phyloP scores from a whole-genome alignment of 1,140 invertebrate species.

The Lanistes nyassanus region DNA sequence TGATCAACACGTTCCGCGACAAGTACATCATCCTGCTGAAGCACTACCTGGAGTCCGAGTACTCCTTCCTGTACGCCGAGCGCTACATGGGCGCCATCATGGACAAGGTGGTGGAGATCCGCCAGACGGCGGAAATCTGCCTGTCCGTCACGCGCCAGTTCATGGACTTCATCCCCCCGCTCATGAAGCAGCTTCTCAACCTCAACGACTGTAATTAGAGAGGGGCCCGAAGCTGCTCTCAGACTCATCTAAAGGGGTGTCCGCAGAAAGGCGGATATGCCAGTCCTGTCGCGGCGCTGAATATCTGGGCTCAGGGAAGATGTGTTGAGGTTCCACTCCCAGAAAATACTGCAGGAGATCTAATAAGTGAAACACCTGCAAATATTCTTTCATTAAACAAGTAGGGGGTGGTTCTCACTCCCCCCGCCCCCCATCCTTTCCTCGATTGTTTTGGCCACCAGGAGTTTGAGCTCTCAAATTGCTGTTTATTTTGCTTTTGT shows the following conservation, averaged over 20 bases:
- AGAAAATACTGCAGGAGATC: no score
- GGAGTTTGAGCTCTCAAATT: no score
- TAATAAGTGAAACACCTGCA: no score
- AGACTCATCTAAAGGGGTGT: no score
- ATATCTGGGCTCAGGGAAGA: no score
- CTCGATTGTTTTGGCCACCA: no score
- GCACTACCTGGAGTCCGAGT: slow-evolving; percentile 86
- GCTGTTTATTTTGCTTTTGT: no score
- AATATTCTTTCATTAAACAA: no score
- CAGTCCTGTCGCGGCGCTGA: no score
- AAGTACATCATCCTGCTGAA: slow-evolving; percentile 86
- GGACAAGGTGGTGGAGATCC: slow-evolving; percentile 61
- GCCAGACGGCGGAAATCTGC: slow-evolving; percentile 10
- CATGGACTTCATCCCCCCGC: slow-evolving; percentile 8
- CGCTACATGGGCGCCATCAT: slow-evolving; percentile 75
- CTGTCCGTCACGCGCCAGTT: slow-evolving; percentile 4
- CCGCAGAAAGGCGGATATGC: not conserved
- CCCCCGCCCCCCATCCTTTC: no score
- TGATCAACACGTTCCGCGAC: slow-evolving; percentile 24
- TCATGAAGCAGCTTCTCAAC: slow-evolving; percentile 20
- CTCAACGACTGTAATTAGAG: not conserved
- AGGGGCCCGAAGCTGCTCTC: not conserved
- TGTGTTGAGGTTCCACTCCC: no score
- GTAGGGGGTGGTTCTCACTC: no score
- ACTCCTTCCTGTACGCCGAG: slow-evolving; percentile 65